Percentiles rank a stretch among this genome's conserved stretches.
These are phyloP conservation scores for Alcis repandata DNA, from an alignment of 2,888 invertebrate genomes.

Conservation along the genomic window DNA sequence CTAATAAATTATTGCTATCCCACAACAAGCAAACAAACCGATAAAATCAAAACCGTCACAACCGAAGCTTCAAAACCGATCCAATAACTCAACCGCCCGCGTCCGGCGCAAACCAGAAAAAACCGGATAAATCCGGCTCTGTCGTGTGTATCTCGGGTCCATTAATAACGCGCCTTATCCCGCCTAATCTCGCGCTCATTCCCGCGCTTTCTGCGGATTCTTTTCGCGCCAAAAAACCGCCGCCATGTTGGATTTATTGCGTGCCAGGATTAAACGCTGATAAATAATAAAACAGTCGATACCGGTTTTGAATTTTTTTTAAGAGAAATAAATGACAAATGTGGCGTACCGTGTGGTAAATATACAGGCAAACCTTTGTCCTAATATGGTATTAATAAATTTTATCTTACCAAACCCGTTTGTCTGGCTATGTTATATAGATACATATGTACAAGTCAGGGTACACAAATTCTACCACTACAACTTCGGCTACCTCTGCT, in stretches of 20 bases:
- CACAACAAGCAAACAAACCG: conserved; percentile 1
- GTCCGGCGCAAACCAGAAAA: conserved; percentile 50
- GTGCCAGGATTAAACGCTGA: conserved; percentile 73
- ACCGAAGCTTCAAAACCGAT: conserved; percentile 38
- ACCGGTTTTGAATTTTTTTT: conserved; percentile 36
- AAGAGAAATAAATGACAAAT: not conserved
- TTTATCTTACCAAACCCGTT: too few species aligned
- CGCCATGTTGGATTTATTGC: conserved; percentile 82
- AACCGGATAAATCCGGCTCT: conserved; percentile 61
- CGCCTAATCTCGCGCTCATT: conserved; percentile 83
- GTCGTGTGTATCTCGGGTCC: conserved; percentile 77
- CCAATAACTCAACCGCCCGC: conserved; percentile 50
- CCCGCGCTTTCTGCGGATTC: conserved; percentile 83
- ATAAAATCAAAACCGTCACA: conserved; percentile 18
- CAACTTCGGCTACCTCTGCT: too few species aligned
- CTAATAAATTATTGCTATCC: not conserved
- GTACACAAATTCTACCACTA: too few species aligned
- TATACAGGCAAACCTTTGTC: not conserved
- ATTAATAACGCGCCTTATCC: conserved; percentile 85
- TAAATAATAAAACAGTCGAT: conserved; percentile 63
- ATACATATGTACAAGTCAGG: too few species aligned
- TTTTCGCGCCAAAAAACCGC: conserved; percentile 80
- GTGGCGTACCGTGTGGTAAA: not conserved
- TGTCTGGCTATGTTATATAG: too few species aligned
- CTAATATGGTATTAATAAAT: too few species aligned